Evolutionary conservation across 2,113 vertebrate genomes (phyloP).

Genomic region (Psilopsiagon aurifrons): DNA sequence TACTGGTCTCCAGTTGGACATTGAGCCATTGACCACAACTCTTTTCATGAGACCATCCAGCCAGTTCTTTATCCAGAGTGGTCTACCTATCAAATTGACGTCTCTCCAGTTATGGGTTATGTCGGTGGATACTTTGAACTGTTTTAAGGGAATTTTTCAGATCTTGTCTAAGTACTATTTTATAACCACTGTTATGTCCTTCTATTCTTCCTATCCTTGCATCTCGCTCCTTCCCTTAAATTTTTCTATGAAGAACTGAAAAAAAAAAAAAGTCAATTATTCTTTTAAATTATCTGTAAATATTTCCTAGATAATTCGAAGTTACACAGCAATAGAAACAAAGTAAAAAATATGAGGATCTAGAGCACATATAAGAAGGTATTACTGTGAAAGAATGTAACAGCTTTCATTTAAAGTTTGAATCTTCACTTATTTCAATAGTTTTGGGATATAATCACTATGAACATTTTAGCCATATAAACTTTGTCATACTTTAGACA

Average conservation of each 20-base stretch:
- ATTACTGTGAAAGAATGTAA: neutral
- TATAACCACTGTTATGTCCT: neutral
- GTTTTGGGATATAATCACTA: neutral
- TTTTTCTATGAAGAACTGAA: neutral
- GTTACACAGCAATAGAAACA: neutral
- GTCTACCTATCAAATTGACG: too few species aligned
- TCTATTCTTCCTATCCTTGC: neutral
- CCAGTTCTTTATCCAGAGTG: too few species aligned
- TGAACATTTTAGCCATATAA: neutral
- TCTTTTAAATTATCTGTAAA: neutral
- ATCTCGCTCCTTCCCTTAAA: accelerated
- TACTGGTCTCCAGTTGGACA: too few species aligned
- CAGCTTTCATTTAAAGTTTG: neutral
- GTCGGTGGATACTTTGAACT: neutral
- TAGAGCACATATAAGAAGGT: accelerated
- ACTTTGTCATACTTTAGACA: neutral
- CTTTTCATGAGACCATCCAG: too few species aligned
- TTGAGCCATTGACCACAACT: too few species aligned
- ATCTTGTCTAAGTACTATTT: neutral
- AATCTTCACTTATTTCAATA: neutral
- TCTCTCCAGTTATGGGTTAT: neutral
- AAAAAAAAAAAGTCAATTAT: neutral
- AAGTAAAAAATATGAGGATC: neutral
- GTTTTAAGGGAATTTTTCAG: neutral
- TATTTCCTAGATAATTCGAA: neutral